Evolutionary conservation across 2,797 vertebrate species (phyloP).

Genomic region (Pangasius macronema): DNA sequence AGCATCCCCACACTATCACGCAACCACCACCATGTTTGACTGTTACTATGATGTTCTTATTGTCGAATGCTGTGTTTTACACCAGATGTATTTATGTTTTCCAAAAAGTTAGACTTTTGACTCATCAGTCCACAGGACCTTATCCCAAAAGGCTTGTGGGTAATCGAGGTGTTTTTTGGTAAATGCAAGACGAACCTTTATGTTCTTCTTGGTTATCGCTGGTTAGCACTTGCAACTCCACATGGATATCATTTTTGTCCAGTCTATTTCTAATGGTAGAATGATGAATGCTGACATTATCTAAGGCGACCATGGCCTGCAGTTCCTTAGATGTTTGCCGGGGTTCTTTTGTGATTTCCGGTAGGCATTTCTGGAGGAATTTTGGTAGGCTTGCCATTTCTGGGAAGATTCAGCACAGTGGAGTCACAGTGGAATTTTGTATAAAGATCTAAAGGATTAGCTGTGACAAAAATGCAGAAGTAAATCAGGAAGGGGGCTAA

Average conservation of each 20-base stretch:
- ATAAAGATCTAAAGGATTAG: not conserved
- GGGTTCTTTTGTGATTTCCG: not conserved
- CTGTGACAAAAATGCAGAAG: not conserved
- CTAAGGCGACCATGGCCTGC: not conserved
- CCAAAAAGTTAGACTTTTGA: not conserved
- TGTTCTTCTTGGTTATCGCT: not conserved
- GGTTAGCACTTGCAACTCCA: not conserved
- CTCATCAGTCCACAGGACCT: not conserved
- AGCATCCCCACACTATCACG: not conserved
- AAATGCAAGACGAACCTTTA: not conserved
- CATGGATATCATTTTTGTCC: not conserved
- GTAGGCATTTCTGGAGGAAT: not conserved
- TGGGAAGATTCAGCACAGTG: not conserved
- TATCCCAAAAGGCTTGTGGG: not conserved
- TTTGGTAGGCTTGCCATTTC: not conserved
- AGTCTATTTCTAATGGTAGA: not conserved
- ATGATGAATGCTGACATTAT: not conserved
- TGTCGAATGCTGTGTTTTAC: not conserved
- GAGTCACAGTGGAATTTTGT: no score
- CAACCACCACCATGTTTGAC: not conserved
- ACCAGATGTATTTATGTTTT: not conserved
- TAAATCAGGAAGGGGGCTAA: not conserved
- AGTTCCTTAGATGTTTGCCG: not conserved
- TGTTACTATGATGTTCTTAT: not conserved
- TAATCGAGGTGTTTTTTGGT: not conserved